phyloP scores from a whole-genome alignment of 2,888 invertebrate genomes.

The Megaustenia siamemsis region DNA sequence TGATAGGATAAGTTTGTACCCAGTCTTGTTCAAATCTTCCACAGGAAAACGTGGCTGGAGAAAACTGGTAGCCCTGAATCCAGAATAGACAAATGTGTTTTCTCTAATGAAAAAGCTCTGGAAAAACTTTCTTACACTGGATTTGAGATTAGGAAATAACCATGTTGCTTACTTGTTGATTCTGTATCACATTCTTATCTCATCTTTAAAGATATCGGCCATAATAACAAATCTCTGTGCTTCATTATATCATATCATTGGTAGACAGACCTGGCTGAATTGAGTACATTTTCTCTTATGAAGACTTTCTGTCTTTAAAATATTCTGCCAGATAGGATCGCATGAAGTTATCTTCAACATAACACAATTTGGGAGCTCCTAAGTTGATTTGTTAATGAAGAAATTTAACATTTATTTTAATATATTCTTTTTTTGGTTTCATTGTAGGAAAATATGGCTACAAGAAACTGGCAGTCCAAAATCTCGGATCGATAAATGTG shows the following conservation, averaged over 20 bases:
- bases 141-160: conserved; percentile 51
- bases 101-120: conserved; percentile 55
- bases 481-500: conserved; percentile 57
- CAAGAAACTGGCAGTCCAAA: conserved; percentile 58
- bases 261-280: background rate
- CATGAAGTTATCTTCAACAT: too few species aligned
- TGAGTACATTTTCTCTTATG: background rate
- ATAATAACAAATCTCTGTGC: background rate
- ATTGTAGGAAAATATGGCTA: conserved; percentile 60
- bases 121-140: conserved; percentile 29
- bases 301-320: too few species aligned
- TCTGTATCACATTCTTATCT: background rate
- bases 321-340: too few species aligned
- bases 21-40: conserved; percentile 7
- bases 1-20: too few species aligned
- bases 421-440: conserved; percentile 2
- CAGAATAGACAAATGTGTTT: conserved; percentile 59
- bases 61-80: conserved; percentile 59
- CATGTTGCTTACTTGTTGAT: background rate
- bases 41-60: conserved; percentile 60
- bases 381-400: too few species aligned
- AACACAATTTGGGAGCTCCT: too few species aligned
- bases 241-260: too few species aligned
- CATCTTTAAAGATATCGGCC: conserved; percentile 20
- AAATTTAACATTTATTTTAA: background rate